phyloP scores from a whole-genome alignment of 2,888 invertebrate genomes.

The Drosophila neotestacea region DNA sequence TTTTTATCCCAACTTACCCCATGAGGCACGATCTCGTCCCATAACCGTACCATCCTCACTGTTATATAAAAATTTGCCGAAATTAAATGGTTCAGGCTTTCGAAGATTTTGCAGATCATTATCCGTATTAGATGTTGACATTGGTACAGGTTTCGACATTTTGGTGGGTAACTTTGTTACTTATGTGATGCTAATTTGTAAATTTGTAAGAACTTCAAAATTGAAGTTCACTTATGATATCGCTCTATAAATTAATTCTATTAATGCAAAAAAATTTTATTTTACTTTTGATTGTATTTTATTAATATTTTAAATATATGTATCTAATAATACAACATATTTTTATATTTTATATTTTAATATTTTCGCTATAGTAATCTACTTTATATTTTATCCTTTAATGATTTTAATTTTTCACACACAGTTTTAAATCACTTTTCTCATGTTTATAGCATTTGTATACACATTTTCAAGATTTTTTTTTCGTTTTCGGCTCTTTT shows the following conservation, averaged over 20 bases:
- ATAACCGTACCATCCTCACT: conserved; percentile 87
- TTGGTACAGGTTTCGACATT: conserved; percentile 82
- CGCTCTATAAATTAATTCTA: background rate
- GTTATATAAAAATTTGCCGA: conserved; percentile 86
- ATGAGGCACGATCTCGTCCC: conserved; percentile 88
- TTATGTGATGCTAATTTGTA: conserved; percentile 6
- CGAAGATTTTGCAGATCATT: conserved; percentile 77
- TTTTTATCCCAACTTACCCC: conserved; percentile 87
- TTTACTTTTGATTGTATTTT: background rate
- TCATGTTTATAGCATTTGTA: background rate
- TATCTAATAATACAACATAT: no score
- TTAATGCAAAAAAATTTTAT: background rate
- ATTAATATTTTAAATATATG: background rate
- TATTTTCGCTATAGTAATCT: background rate
- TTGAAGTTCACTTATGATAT: conserved; percentile 18
- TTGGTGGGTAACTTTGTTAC: conserved; percentile 50
- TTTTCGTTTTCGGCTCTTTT: conserved; percentile 21
- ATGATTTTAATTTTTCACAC: background rate
- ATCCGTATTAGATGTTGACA: conserved; percentile 75
- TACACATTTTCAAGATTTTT: background rate
- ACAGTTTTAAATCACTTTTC: conserved; percentile 4
- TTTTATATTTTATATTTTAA: background rate
- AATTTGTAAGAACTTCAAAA: conserved; percentile 30
- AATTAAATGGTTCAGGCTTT: conserved; percentile 81
- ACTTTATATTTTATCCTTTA: background rate